These are phyloP conservation scores for Dipodomys spectabilis DNA, from an alignment of 2,113 vertebrate genomes.

Conservation along the genomic window DNA sequence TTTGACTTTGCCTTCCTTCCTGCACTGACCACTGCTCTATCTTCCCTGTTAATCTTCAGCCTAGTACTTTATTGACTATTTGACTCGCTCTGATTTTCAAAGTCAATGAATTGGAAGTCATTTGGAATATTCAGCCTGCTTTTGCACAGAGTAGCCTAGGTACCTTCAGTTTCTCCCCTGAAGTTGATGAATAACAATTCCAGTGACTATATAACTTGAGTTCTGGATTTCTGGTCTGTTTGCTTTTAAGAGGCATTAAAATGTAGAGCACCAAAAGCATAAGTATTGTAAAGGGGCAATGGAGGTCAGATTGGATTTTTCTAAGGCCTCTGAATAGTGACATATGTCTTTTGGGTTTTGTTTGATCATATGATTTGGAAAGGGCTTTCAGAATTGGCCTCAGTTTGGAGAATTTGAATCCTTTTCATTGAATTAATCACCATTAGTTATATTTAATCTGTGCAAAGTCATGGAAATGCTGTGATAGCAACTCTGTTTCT, in stretches of 20 bases:
- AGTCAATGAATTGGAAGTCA: neutral
- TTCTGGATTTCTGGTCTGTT: conserved; percentile 3
- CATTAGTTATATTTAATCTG: conserved; percentile 66
- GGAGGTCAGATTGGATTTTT: neutral
- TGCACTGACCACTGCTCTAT: neutral
- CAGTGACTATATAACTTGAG: neutral
- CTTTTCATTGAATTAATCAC: conserved; percentile 51
- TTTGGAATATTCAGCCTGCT: conserved; percentile 24
- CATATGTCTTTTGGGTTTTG: neutral
- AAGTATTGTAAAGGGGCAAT: neutral
- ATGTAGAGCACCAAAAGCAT: neutral
- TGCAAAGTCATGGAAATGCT: conserved; percentile 16
- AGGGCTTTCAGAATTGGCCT: neutral
- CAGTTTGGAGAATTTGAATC: neutral
- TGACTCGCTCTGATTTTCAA: neutral
- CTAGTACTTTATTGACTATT: neutral
- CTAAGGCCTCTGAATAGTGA: neutral
- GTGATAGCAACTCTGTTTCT: neutral
- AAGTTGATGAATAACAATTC: conserved; percentile 63
- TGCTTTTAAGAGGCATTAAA: neutral
- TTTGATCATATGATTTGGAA: neutral
- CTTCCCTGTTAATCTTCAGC: conserved; percentile 2
- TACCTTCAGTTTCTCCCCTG: neutral
- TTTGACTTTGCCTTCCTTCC: neutral
- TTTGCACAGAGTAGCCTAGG: neutral